A percentile compares a stretch with the other conserved stretches of the same genome.
These are phyloP conservation scores for Gymnoscopelus braueri DNA, from an alignment of 2,797 vertebrate genomes.

Conservation along the genomic window DNA sequence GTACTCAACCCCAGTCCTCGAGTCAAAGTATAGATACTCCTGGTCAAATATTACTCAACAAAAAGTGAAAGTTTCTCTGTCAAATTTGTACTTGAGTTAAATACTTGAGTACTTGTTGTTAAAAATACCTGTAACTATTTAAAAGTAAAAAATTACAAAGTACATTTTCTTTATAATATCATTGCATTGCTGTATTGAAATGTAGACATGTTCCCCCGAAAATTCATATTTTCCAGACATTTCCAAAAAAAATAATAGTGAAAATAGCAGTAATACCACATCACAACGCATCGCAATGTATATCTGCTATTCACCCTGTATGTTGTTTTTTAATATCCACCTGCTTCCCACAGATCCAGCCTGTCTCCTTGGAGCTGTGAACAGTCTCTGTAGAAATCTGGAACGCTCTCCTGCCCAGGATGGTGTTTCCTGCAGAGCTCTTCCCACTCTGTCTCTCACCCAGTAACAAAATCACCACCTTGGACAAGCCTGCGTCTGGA, in stretches of 20 bases:
- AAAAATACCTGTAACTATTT: background rate
- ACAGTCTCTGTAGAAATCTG: constrained; percentile 13
- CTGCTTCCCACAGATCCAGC: constrained; percentile 17
- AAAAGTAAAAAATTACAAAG: background rate
- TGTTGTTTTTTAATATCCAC: background rate
- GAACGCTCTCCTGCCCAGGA: constrained; percentile 47
- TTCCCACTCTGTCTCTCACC: constrained; percentile 57
- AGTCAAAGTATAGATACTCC: too few species aligned
- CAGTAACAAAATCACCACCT: constrained; percentile 46
- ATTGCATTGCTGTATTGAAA: too few species aligned
- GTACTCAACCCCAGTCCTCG: too few species aligned
- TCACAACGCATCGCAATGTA: too few species aligned
- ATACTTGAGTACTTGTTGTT: background rate
- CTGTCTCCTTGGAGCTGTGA: constrained; percentile 24
- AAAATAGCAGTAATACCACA: too few species aligned
- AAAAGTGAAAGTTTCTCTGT: too few species aligned
- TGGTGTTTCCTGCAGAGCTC: constrained; percentile 56
- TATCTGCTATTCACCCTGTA: too few species aligned
- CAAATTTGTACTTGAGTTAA: too few species aligned
- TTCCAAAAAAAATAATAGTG: too few species aligned
- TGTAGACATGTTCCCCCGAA: too few species aligned
- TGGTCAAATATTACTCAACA: too few species aligned
- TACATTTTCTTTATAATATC: background rate
- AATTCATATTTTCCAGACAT: too few species aligned
- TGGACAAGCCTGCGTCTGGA: background rate